Base-by-base conservation (phyloP, 2,888 invertebrate species). In the Dusona sp. region DNA sequence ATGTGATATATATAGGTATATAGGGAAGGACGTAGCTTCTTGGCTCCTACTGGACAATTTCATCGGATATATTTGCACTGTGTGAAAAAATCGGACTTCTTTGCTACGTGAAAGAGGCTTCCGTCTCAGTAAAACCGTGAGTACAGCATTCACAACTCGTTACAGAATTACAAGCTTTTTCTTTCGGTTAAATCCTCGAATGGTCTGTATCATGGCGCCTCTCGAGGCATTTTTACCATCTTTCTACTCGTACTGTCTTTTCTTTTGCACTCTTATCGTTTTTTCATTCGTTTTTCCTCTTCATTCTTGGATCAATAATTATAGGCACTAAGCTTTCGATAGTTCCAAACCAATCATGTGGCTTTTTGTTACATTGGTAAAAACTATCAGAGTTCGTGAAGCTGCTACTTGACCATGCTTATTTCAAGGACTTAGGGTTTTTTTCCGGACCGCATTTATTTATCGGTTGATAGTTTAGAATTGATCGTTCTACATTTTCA, bases 61-160 rank as follows among this genome's bases (percentile, higher is more conserved):
- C 29, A 64, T 54, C 73, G 84, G 86, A 86, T 86, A 86, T 84
- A 65, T 79, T 86, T 45, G 57, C 25, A 73, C 54, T 19, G 78
- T 51, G 80, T 65, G 77, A 73, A 72, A 45, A 51, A 70, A 72
- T 79, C 64, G 65, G 83, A 83, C 65, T 67, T 81, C 22, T 86
- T 84, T 81, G 78, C 61, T 65, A 78, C 81, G 81, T 42, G 67
- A 78, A 80, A 33, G 70, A 73, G 74, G 36, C 61, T 67, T 16
- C 33, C 61, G 57, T 45, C 9, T 42, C 81, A 48, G 16, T 25
- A 42, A 25, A 78, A 74, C 19, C 81, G 85, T 85, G 81, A 85
- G 85, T 85, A 82, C 67, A 0, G 45, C 19, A 2, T 38, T 78
- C 22, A 13, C 6, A 22, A 29, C 2, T n/a, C 7, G 45, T 36